Base-by-base conservation (phyloP, 2,113 vertebrate species). In the Corythaixoides concolor region DNA sequence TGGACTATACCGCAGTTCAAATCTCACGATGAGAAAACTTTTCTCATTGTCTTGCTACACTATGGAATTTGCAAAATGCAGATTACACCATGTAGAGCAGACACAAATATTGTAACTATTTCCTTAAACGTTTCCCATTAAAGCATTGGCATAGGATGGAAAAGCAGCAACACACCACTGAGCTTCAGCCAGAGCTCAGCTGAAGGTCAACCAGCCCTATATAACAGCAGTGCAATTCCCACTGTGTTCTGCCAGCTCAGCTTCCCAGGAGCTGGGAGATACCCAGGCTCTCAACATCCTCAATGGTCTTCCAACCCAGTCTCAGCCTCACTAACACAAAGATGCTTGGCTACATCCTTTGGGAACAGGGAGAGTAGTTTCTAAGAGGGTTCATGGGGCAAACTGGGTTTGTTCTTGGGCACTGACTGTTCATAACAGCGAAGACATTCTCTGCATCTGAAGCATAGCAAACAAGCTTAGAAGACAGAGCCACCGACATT, bases 81-180 rank as follows among this genome's bases (percentile, higher is more conserved):
- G 62, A 86, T 91, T 62, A 78, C 30, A 60, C 78, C 82, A 58
- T 3, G 14, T 32, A 85, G 39, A 72, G 39, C 72, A 93, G 89
- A 85, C 33, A 58, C 24, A 89, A 93, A 82, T 32, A 77, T 58
- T 87, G 37, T 49, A 89, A 79, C 69, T 77, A 91, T 80, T 96
- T 96, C 88, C 88, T 85, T 87, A 85, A 91, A 41, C 26, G 30
- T 39, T 73, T 77, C 52, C 63, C 89, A 90, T 85, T 90, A 66
- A 82, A 72, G 32, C 32, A 74, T 2, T 92, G 72, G 70, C 64
- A 77, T 2, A 53, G 43, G 33, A 56, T 43, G 12, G 73, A 78
- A 88, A 93, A 92, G 75, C 82, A 91, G 60, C 72, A 62, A 69
- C 41, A 73, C 32, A 64, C 56, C 75, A 33, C 26, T 14, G 67